Percentiles rank a stretch among this genome's conserved stretches.
phyloP scores from a whole-genome alignment of 2,888 invertebrate genomes.

The Caenorhabditis panamensis region DNA sequence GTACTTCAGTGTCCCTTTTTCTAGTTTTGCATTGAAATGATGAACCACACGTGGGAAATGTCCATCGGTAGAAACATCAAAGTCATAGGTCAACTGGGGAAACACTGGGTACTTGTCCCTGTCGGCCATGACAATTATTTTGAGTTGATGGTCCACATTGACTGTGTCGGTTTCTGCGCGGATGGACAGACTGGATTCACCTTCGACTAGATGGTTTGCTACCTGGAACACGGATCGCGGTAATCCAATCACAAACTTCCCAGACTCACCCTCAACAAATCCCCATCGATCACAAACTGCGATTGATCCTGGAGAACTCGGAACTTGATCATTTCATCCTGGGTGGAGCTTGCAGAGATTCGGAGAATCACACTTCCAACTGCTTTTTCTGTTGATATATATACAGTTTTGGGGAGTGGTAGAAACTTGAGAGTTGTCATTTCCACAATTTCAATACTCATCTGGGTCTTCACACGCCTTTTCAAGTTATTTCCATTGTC shows the following conservation, averaged over 20 bases:
- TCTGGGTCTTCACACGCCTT: slow-evolving; percentile 23
- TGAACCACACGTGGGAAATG: slow-evolving; percentile 65
- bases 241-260: background rate
- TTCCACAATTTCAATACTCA: slow-evolving; percentile 61
- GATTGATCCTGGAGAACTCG: slow-evolving; percentile 62
- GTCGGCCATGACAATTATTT: slow-evolving; percentile 78
- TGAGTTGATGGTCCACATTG: slow-evolving; percentile 68
- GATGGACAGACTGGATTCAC: slow-evolving; percentile 60
- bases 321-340: slow-evolving; percentile 63
- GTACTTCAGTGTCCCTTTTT: slow-evolving; percentile 68
- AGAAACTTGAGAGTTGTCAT: slow-evolving; percentile 71
- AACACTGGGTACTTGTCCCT: slow-evolving; percentile 80
- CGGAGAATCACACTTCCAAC: slow-evolving; percentile 74
- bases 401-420: slow-evolving; percentile 78
- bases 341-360: slow-evolving; percentile 55
- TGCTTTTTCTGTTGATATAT: slow-evolving; percentile 77
- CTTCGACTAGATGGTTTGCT: slow-evolving; percentile 61
- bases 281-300: slow-evolving; percentile 69
- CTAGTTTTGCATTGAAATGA: slow-evolving; percentile 65
- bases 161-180: slow-evolving; percentile 64
- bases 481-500: slow-evolving; percentile 67
- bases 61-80: slow-evolving; percentile 69
- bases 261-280: slow-evolving; percentile 60
- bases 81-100: slow-evolving; percentile 76
- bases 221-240: slow-evolving; percentile 46